Evolutionary conservation across 2,797 vertebrate genomes (phyloP).

Genomic region (Myoxocephalus aenaeus): DNA sequence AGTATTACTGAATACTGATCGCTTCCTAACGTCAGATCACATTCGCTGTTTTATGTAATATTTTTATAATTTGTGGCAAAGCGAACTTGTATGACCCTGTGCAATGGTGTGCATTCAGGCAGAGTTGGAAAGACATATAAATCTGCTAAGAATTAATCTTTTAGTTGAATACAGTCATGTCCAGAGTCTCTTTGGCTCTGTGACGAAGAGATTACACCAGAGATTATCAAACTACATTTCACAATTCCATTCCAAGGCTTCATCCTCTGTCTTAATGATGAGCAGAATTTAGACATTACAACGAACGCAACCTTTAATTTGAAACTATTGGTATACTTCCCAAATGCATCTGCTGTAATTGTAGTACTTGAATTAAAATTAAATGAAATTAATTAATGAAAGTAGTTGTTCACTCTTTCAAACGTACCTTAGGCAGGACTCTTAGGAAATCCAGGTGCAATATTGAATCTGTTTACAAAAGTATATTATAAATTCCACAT

Average conservation of each 20-base stretch:
- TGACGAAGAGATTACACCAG: conserved; percentile 65
- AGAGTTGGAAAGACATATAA: conserved; percentile 38
- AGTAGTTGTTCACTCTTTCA: conserved; percentile 1
- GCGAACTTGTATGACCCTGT: conserved; percentile 12
- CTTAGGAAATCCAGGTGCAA: conserved; percentile 15
- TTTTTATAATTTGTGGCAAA: conserved; percentile 52
- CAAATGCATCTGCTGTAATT: neutral
- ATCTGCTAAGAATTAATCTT: conserved; percentile 67
- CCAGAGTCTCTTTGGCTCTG: conserved; percentile 60
- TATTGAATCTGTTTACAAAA: conserved; percentile 20
- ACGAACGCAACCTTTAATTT: neutral
- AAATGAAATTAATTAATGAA: neutral
- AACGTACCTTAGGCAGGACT: conserved; percentile 49
- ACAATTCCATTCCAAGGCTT: conserved; percentile 49
- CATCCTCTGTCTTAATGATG: conserved; percentile 13
- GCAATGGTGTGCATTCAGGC: conserved; percentile 21
- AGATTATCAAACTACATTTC: conserved; percentile 74
- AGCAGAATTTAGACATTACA: conserved; percentile 18
- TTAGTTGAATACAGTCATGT: conserved; percentile 61
- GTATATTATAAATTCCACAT: conserved; percentile 19
- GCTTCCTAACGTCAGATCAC: conserved; percentile 37
- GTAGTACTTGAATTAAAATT: neutral
- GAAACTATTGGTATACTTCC: neutral
- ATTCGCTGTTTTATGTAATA: conserved; percentile 62
- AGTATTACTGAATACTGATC: conserved; percentile 40